These are phyloP conservation scores for Leucoraja erinaceus DNA, from an alignment of 2,113 vertebrate genomes.

Conservation along the genomic window DNA sequence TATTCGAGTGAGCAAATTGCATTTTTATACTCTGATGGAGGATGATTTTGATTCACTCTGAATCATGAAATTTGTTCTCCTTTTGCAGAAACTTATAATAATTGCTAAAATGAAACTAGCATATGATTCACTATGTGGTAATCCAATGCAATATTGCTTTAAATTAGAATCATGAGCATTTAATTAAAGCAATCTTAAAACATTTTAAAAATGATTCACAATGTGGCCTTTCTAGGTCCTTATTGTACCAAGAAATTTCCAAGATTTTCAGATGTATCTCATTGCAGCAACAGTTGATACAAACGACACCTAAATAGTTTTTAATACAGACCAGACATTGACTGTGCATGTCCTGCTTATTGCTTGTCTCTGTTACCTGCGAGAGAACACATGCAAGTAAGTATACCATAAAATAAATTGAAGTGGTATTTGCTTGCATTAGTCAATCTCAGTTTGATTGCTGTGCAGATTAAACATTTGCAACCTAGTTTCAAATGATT, in stretches of 20 bases:
- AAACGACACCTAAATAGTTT: background rate
- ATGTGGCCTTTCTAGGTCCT: background rate
- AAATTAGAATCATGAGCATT: background rate
- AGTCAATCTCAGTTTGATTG: background rate
- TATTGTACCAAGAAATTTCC: background rate
- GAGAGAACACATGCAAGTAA: background rate
- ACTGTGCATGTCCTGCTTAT: background rate
- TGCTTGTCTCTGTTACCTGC: background rate
- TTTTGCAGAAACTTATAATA: background rate
- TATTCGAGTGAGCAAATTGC: background rate
- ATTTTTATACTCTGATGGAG: background rate
- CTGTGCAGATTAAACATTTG: background rate
- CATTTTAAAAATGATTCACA: background rate
- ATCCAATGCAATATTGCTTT: background rate
- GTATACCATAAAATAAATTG: background rate
- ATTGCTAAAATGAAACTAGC: background rate
- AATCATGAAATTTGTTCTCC: background rate
- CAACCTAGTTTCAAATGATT: background rate
- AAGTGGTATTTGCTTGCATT: background rate
- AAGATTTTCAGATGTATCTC: background rate
- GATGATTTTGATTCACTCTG: background rate
- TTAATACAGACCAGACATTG: background rate
- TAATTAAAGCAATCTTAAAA: background rate
- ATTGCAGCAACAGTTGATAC: background rate
- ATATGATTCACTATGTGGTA: background rate